phyloP scores from a whole-genome alignment of 2,797 vertebrate species.

The Darevskia mixta region DNA sequence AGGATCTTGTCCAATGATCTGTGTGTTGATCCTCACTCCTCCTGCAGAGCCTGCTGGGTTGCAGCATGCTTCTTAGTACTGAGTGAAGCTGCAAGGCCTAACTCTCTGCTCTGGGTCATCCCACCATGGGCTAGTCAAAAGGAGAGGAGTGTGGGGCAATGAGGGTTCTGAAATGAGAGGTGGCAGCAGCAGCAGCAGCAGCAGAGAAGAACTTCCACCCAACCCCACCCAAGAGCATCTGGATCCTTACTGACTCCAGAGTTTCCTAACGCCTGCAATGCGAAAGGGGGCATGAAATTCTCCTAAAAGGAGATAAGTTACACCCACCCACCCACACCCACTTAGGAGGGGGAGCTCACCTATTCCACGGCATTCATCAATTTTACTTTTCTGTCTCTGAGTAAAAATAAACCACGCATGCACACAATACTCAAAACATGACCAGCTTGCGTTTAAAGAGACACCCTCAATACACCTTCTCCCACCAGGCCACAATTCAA shows the following conservation, averaged over 20 bases:
- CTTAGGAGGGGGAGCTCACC: not conserved
- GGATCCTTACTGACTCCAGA: not conserved
- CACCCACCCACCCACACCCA: no score
- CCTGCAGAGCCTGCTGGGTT: not conserved
- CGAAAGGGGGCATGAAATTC: not conserved
- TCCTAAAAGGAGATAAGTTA: not conserved
- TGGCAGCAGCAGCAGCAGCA: no score
- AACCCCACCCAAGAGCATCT: constrained; percentile 21
- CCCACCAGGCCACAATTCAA: not conserved
- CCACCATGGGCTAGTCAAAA: not conserved
- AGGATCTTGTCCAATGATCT: not conserved
- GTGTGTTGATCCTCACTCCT: not conserved
- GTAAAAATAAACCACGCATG: no score
- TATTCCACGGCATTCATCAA: not conserved
- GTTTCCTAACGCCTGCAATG: not conserved
- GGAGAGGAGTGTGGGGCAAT: not conserved
- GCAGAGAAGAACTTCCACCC: not conserved
- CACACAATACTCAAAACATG: not conserved
- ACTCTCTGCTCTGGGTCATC: not conserved
- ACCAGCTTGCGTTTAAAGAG: not conserved
- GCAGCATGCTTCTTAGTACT: not conserved
- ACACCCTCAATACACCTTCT: not conserved
- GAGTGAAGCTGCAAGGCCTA: not conserved
- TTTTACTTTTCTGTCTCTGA: not conserved
- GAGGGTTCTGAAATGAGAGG: not conserved